These are phyloP conservation scores for Takifugu flavidus DNA, from an alignment of 2,113 vertebrate genomes.

Conservation along the genomic window DNA sequence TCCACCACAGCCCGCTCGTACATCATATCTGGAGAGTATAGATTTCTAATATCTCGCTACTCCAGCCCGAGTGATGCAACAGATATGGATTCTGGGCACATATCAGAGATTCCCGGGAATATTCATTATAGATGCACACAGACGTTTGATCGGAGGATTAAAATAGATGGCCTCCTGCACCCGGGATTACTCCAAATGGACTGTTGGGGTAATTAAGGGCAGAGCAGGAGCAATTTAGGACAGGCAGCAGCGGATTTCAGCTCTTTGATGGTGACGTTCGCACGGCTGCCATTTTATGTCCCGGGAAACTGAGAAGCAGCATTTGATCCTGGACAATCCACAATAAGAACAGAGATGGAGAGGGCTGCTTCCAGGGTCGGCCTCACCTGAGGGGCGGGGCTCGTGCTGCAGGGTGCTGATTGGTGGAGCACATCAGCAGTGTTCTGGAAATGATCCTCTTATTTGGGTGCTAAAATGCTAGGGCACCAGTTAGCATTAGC, in stretches of 20 bases:
- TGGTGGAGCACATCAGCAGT: no score
- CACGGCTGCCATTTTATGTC: no score
- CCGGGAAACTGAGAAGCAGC: no score
- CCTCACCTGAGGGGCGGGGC: no score
- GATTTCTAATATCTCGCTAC: slow-evolving; percentile 72
- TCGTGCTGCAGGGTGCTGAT: no score
- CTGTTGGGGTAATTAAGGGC: slow-evolving; percentile 26
- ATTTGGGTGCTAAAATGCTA: no score
- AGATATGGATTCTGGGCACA: slow-evolving; percentile 62
- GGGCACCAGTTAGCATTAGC: no score
- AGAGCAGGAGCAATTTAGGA: slow-evolving; percentile 3
- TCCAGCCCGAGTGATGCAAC: slow-evolving; percentile 62
- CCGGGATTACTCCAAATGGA: slow-evolving; percentile 28
- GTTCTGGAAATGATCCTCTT: no score
- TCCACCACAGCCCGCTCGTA: slow-evolving; percentile 41
- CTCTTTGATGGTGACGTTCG: no score
- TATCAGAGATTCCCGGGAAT: slow-evolving; percentile 52
- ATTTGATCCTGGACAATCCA: no score
- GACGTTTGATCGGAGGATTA: slow-evolving; percentile 57
- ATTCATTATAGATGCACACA: slow-evolving; percentile 47
- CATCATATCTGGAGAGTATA: slow-evolving; percentile 65
- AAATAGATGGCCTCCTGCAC: slow-evolving; percentile 48
- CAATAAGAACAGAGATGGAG: no score
- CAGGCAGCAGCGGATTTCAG: neutral
- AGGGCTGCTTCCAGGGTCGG: no score